Evolutionary conservation across 2,113 vertebrate genomes (phyloP), one percentile per base, ranked within the genome.

Genomic region (Ailuropoda melanoleuca): DNA sequence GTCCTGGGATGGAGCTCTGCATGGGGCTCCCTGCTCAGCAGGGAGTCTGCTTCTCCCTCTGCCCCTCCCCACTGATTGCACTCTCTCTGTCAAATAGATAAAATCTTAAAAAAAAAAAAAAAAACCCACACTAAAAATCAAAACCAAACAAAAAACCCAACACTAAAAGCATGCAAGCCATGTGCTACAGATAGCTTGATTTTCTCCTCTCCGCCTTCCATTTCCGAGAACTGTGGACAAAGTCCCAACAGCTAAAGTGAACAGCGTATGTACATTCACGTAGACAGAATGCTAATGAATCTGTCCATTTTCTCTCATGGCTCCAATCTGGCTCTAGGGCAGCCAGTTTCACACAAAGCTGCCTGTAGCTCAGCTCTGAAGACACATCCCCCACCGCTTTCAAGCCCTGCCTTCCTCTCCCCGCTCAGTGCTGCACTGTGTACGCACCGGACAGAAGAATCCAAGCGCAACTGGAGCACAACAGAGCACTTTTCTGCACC

Each of bases 401-500:
- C 1, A 53, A 46, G 85, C 11, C 10, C 48, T 66, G 64, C 83
- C 21, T 9, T 2, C 1, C 0, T 86, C 62, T 84, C 8, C n/a
- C 46, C 29, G 58, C 19, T 13, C 46, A 6, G 1, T 0, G 9
- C 3, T 68, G 60, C 39, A 13, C 75, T 0, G 2, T 68, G 55
- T 24, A 12, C 12, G 21, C 60, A 84, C 19, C 87, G 72, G 88
- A 85, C 62, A 88, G 74, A 23, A 0, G 8, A 26, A 62, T 74
- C 86, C 66, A 75, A n/a, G 78, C 1, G 1, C 66, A 72, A 95
- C 37, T 1, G 6, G 90, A 87, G 95, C 77, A 92, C 75, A 93
- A 83, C 37, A 39, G 82, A 95, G 85, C 39, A 39, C 53, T 96
- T 83, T 94, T 88, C 88, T 39, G 62, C 24, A 93, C 37, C 1